Conservation (phyloP, 2,113 vertebrate species). For the Vulpes ferrilata region DNA sequence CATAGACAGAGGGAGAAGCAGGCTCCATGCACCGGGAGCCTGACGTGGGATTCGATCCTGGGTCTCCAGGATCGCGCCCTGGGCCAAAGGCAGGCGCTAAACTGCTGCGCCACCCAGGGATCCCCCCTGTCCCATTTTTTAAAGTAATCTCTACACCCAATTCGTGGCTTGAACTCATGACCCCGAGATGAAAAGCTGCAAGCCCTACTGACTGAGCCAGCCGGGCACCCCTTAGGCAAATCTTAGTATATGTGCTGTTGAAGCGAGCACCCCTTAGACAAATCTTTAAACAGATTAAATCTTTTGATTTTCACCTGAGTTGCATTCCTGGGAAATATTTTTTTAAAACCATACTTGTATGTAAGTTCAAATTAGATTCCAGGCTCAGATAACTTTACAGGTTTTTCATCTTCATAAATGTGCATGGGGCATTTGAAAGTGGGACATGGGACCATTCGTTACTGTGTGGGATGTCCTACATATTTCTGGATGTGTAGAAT, state of each 20-base stretch:
- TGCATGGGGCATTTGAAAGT: not conserved
- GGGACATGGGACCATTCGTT: not conserved
- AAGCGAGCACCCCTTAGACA: not conserved
- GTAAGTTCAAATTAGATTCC: not conserved
- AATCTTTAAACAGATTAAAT: not conserved
- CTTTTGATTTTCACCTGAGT: slow-evolving; percentile 19
- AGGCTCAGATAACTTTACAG: slow-evolving; percentile 20
- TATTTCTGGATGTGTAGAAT: not conserved
- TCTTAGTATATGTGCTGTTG: not conserved
- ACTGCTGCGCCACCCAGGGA: no score
- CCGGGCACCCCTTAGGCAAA: not conserved
- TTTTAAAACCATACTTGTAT: not conserved
- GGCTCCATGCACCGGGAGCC: no score
- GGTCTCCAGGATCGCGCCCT: no score
- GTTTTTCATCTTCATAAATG: not conserved
- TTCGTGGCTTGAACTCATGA: not conserved
- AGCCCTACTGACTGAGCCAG: not conserved
- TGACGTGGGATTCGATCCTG: no score
- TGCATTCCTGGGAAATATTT: slow-evolving; percentile 33
- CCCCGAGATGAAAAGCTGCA: not conserved
- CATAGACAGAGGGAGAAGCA: no score
- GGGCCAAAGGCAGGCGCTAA: no score
- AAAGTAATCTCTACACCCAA: not conserved
- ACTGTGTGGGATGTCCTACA: not conserved
- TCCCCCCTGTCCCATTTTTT: not conserved